phyloP scores from a whole-genome alignment of 1,140 invertebrate genomes.

The Patella vulgata region DNA sequence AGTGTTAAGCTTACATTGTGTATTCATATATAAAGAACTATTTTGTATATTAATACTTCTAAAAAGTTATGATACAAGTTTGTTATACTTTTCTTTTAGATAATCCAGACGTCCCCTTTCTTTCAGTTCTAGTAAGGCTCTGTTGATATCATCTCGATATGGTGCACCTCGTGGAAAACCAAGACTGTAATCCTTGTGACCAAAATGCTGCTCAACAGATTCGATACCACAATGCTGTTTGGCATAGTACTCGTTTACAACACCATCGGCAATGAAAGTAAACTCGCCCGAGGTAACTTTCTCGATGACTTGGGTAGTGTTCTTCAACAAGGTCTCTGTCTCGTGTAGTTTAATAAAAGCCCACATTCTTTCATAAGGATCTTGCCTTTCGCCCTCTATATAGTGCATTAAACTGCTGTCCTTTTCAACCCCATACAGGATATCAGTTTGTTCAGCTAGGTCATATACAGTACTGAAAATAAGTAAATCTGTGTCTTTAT shows the following conservation, averaged over 20 bases:
- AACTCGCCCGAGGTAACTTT: slow-evolving; percentile 32
- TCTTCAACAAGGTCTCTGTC: slow-evolving; percentile 26
- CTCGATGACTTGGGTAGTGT: slow-evolving; percentile 33
- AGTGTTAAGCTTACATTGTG: too few relatives aligned
- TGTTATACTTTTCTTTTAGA: slow-evolving; percentile 84
- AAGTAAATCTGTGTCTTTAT: neutral
- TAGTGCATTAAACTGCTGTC: slow-evolving; percentile 49
- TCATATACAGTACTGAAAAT: slow-evolving; percentile 62
- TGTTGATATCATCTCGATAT: slow-evolving; percentile 93
- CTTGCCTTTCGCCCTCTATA: slow-evolving; percentile 35
- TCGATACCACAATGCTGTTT: slow-evolving; percentile 49
- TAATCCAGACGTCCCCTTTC: slow-evolving; percentile 92
- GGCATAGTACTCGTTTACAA: slow-evolving; percentile 53
- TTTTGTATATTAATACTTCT: too few relatives aligned
- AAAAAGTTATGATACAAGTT: too few relatives aligned
- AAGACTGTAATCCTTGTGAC: slow-evolving; percentile 50
- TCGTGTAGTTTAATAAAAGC: slow-evolving; percentile 55
- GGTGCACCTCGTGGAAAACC: slow-evolving; percentile 69
- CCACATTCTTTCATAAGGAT: slow-evolving; percentile 57
- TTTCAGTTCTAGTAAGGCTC: slow-evolving; percentile 91
- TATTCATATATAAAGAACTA: too few relatives aligned
- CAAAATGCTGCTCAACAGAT: slow-evolving; percentile 54
- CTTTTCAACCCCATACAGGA: slow-evolving; percentile 58
- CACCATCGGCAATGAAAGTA: slow-evolving; percentile 47
- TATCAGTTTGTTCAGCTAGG: slow-evolving; percentile 54